These are phyloP conservation scores for Hetaerina titia DNA, from an alignment of 2,888 invertebrate genomes.

Conservation along the genomic window DNA sequence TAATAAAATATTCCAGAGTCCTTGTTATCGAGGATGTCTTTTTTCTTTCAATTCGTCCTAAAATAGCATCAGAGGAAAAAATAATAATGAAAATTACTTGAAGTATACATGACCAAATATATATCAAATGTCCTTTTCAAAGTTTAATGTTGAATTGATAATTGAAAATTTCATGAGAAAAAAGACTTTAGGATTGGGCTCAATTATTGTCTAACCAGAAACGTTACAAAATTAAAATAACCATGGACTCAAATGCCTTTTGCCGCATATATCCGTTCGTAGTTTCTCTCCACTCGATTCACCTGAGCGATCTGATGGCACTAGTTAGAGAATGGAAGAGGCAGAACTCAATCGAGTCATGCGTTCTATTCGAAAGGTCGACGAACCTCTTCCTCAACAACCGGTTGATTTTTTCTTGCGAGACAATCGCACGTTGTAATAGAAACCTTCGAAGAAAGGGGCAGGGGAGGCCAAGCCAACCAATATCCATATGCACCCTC, in stretches of 20 bases:
- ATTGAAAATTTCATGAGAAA: too few species aligned
- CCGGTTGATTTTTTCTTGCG: neutral
- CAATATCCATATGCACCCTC: neutral
- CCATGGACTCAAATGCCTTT: neutral
- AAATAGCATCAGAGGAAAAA: too few species aligned
- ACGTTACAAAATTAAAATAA: neutral
- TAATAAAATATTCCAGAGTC: too few species aligned
- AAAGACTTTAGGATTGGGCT: too few species aligned
- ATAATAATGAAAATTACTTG: too few species aligned
- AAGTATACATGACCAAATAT: too few species aligned
- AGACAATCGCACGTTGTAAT: neutral
- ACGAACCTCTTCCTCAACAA: constrained; percentile 10
- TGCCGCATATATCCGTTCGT: neutral
- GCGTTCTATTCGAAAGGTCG: neutral
- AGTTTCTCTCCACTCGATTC: neutral
- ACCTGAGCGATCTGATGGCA: neutral
- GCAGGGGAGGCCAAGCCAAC: neutral
- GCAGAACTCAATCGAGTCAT: neutral
- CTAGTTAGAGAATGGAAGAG: neutral
- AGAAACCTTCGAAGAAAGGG: neutral
- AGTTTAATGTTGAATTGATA: too few species aligned
- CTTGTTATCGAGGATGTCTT: too few species aligned
- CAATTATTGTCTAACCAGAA: too few species aligned
- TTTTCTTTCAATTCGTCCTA: too few species aligned
- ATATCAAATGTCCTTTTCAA: too few species aligned